These are phyloP conservation scores for Proales similis DNA, from an alignment of 1,140 invertebrate species.

Conservation along the genomic window DNA sequence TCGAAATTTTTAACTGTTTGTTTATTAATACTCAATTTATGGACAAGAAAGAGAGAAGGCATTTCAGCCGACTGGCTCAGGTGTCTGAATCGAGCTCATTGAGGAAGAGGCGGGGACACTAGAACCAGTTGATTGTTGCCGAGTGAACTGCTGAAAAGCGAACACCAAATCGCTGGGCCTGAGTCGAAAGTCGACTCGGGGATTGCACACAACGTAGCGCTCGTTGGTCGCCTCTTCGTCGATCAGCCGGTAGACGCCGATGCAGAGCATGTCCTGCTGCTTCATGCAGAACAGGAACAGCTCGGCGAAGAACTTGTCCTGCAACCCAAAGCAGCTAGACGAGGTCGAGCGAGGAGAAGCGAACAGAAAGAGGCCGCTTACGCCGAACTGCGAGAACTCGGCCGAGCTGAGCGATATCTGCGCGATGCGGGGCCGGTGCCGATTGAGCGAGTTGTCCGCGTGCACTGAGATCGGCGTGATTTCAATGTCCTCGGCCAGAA, in stretches of 20 bases:
- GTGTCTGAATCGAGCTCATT: no score
- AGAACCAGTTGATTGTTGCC: no score
- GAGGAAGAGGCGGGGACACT: no score
- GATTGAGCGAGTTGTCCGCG: slow-evolving; percentile 29
- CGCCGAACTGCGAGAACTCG: slow-evolving; percentile 4
- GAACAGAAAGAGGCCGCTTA: slow-evolving; percentile 26
- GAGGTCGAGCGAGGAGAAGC: no score
- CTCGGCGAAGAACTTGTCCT: slow-evolving; percentile 59
- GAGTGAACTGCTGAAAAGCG: slow-evolving; percentile 25
- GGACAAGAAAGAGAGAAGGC: no score
- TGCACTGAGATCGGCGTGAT: slow-evolving; percentile 29
- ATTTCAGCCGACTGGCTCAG: no score
- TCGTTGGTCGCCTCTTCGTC: slow-evolving; percentile 66
- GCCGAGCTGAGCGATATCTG: slow-evolving; percentile 35
- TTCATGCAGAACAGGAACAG: slow-evolving; percentile 91
- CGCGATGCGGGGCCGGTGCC: slow-evolving; percentile 31
- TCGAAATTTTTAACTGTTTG: no score
- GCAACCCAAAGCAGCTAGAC: no score
- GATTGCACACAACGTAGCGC: slow-evolving; percentile 98
- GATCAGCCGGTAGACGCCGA: slow-evolving; percentile 82
- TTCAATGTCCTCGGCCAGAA: slow-evolving; percentile 43
- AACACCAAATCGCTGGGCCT: slow-evolving; percentile 89
- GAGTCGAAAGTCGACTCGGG: slow-evolving; percentile 88
- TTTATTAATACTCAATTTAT: no score
- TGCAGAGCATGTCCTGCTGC: slow-evolving; percentile 96